Conservation (phyloP, 2,888 invertebrate species). For the Drosophila paucipuncta region DNA sequence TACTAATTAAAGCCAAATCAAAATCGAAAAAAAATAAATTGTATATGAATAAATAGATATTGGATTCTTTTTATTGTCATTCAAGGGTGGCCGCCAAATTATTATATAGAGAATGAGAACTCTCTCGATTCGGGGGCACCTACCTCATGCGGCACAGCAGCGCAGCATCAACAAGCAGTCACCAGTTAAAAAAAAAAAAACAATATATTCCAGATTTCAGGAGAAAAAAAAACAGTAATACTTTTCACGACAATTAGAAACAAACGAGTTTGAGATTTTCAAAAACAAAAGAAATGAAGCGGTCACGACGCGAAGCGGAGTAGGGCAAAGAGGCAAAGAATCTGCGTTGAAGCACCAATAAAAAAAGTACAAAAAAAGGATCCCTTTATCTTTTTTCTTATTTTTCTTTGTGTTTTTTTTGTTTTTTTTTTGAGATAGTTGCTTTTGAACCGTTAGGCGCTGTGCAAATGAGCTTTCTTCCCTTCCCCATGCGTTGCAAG, state of each 20-base stretch:
- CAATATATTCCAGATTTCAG: not conserved
- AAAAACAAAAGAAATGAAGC: not conserved
- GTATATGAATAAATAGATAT: not conserved
- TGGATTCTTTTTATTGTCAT: constrained; percentile 14
- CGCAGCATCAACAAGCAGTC: constrained; percentile 46
- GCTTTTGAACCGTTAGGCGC: constrained; percentile 44
- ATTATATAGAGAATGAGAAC: not conserved
- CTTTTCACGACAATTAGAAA: constrained; percentile 7
- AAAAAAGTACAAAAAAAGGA: constrained; percentile 42
- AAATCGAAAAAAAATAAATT: constrained; percentile 15
- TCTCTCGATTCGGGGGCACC: constrained; percentile 13
- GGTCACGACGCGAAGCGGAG: constrained; percentile 19
- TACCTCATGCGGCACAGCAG: constrained; percentile 49
- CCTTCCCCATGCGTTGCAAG: constrained; percentile 52
- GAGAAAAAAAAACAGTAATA: not conserved
- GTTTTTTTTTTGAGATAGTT: constrained; percentile 19
- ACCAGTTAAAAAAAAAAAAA: constrained; percentile 13
- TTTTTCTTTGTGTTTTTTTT: not conserved
- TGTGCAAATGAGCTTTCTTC: constrained; percentile 55
- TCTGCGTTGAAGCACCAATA: constrained; percentile 35
- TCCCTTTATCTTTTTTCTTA: constrained; percentile 10
- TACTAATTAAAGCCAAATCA: constrained; percentile 62
- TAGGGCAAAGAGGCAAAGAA: constrained; percentile 14
- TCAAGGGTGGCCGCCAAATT: constrained; percentile 50
- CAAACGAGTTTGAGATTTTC: constrained; percentile 13